These are phyloP conservation scores for Dynastes grantii DNA, from an alignment of 2,888 invertebrate species.

Conservation along the genomic window DNA sequence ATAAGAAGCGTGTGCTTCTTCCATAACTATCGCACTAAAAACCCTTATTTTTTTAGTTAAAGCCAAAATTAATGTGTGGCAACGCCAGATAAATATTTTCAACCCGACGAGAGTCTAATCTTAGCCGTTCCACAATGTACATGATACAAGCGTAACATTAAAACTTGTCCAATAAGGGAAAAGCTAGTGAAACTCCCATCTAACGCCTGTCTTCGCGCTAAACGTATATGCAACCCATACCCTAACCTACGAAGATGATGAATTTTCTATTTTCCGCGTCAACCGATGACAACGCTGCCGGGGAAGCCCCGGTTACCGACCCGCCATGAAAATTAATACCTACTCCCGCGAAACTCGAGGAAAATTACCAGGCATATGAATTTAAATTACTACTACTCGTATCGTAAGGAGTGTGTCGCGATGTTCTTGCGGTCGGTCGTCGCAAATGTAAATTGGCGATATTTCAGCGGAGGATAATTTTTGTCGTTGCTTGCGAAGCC, in stretches of 20 bases:
- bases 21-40: too few species aligned
- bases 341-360: background rate
- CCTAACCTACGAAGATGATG: background rate
- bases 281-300: background rate
- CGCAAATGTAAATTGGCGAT: constrained; percentile 1
- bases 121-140: background rate
- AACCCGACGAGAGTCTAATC: background rate
- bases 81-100: background rate
- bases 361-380: constrained; percentile 12
- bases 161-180: background rate
- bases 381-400: constrained; percentile 17
- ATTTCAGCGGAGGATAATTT: constrained; percentile 5
- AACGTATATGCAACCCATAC: background rate
- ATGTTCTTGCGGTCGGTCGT: background rate
- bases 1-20: too few species aligned
- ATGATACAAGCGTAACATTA: background rate
- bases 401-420: constrained; percentile 6
- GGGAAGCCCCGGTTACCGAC: background rate
- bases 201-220: background rate
- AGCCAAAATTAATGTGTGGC: too few species aligned
- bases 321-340: background rate
- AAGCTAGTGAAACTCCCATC: background rate
- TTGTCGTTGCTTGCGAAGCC: background rate
- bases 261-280: background rate
- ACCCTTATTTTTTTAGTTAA: too few species aligned